Conservation (phyloP, 2,888 invertebrate genomes). For the Agonum fuliginosum region DNA sequence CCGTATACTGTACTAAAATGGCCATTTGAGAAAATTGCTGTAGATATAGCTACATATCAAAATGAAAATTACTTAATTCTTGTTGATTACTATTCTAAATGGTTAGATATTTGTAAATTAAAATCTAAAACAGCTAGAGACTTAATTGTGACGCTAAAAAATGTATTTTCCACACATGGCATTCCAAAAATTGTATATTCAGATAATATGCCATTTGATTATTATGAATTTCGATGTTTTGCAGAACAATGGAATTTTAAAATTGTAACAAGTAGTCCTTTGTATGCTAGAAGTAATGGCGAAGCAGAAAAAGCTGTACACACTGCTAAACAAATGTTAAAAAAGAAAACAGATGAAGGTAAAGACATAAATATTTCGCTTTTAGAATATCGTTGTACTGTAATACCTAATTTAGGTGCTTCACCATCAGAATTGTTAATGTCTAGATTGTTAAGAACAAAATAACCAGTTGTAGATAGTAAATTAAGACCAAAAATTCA, state of each 20-base stretch:
- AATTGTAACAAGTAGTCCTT: background rate
- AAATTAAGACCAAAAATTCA: constrained; percentile 1
- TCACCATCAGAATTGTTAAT: constrained; percentile 13
- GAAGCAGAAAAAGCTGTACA: constrained; percentile 28
- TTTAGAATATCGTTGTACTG: background rate
- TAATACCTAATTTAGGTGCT: constrained; percentile 3
- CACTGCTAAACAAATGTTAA: constrained; percentile 7
- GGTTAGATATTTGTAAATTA: constrained; percentile 9
- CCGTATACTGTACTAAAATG: background rate
- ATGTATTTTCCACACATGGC: background rate
- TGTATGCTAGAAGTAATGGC: background rate
- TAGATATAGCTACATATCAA: background rate
- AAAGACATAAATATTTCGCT: background rate
- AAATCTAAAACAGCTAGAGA: background rate
- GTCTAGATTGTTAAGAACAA: constrained; percentile 17
- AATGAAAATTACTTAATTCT: background rate
- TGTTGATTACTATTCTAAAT: background rate
- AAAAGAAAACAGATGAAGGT: constrained; percentile 5
- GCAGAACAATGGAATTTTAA: constrained; percentile 1
- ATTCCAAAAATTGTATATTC: background rate
- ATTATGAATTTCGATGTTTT: constrained; percentile 8
- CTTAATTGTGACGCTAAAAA: background rate
- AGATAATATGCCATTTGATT: too few species aligned
- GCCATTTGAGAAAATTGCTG: constrained; percentile 2
- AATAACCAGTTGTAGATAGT: background rate